These are phyloP conservation scores for Cremastinae sp. DNA, from an alignment of 2,888 invertebrate species.

Conservation along the genomic window DNA sequence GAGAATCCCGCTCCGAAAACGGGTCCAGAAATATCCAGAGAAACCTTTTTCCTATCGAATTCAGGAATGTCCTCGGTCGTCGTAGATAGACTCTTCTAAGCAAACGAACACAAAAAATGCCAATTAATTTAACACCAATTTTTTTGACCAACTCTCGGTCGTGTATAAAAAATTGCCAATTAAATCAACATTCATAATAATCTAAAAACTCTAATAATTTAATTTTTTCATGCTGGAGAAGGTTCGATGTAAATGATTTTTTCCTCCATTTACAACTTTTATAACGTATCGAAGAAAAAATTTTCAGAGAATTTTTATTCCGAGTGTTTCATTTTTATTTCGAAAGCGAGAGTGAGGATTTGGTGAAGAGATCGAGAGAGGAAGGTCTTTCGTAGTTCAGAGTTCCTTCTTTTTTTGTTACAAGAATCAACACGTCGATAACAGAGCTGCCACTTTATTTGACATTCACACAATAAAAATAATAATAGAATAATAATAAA, in stretches of 20 bases:
- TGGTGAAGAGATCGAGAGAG: neutral
- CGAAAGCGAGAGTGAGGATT: neutral
- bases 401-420: constrained; percentile 12
- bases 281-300: too few species aligned
- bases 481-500: constrained; percentile 5
- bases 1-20: constrained; percentile 86
- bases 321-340: neutral
- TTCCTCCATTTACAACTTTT: constrained; percentile 1
- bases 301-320: constrained; percentile 5
- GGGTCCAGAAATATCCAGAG: constrained; percentile 85
- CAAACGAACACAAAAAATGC: constrained; percentile 48
- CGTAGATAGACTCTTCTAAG: constrained; percentile 71
- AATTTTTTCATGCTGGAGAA: constrained; percentile 15
- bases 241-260: too few species aligned
- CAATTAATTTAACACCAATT: constrained; percentile 16
- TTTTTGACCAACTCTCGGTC: too few species aligned
- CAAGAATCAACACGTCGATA: constrained; percentile 55
- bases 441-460: constrained; percentile 71
- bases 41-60: constrained; percentile 82
- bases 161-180: constrained; percentile 10
- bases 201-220: neutral
- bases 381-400: neutral
- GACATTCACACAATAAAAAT: constrained; percentile 61
- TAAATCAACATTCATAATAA: constrained; percentile 2
- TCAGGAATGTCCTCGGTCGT: constrained; percentile 81